phyloP scores from a whole-genome alignment of 2,888 invertebrate genomes.

The Lepidonotus clava region DNA sequence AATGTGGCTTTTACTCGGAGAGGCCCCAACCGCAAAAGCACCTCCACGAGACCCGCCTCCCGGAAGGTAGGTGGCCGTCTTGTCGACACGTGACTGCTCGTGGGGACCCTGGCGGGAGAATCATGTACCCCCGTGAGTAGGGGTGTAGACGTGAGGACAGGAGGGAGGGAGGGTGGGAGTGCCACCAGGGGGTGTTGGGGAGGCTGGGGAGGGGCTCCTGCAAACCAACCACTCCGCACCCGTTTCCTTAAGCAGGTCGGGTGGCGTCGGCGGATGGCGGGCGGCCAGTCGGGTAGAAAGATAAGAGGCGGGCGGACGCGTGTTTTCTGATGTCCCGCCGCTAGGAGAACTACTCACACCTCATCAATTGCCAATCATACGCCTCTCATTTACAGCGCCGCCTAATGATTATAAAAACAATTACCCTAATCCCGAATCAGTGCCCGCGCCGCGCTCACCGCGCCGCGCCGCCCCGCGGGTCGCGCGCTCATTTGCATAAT shows the following conservation, averaged over 20 bases:
- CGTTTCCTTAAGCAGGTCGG: neutral
- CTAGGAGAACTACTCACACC: neutral
- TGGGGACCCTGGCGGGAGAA: too few species aligned
- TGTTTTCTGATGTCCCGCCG: conserved; percentile 52
- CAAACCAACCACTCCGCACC: neutral
- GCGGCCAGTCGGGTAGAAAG: conserved; percentile 52
- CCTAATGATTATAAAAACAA: conserved; percentile 57
- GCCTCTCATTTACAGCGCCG: conserved; percentile 21
- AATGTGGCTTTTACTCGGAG: too few species aligned
- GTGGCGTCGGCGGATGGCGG: neutral
- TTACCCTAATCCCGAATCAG: conserved; percentile 55
- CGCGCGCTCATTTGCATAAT: conserved; percentile 50
- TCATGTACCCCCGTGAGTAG: too few species aligned
- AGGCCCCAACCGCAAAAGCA: too few species aligned
- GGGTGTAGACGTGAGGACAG: too few species aligned
- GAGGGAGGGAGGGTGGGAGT: neutral
- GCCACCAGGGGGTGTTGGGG: neutral
- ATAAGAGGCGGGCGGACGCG: conserved; percentile 21
- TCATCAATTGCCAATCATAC: conserved; percentile 48
- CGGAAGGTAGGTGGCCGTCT: too few species aligned
- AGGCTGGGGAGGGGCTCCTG: neutral
- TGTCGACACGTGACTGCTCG: too few species aligned
- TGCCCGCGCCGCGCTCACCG: neutral
- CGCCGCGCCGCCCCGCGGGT: neutral
- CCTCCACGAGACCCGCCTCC: too few species aligned